Conservation (phyloP, 1,140 invertebrate species). For the Condylostylus longicornis region DNA sequence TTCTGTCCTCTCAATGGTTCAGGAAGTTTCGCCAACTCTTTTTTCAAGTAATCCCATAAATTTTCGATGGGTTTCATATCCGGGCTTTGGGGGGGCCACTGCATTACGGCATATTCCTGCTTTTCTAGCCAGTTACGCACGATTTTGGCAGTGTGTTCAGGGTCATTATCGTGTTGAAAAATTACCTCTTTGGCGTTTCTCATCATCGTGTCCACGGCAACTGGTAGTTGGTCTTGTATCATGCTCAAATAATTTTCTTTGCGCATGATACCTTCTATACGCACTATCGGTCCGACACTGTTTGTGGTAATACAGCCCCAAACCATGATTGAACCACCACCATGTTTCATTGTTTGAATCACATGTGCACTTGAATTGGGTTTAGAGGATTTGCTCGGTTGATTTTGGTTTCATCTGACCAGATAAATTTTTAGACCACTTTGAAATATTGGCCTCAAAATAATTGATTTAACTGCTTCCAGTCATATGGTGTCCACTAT, state of each 20-base stretch:
- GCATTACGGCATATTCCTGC: slow-evolving; percentile 6
- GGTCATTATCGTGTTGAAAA: slow-evolving; percentile 9
- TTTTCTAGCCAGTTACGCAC: slow-evolving; percentile 14
- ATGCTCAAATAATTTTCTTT: slow-evolving; percentile 10
- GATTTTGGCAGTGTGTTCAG: slow-evolving; percentile 19
- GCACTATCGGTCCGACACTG: slow-evolving; percentile 16
- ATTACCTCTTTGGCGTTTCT: slow-evolving; percentile 14
- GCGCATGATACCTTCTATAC: slow-evolving; percentile 14
- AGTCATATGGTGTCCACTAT: no score
- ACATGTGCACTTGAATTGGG: no score
- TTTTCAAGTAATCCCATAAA: slow-evolving; percentile 14
- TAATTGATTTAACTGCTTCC: no score
- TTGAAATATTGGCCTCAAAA: no score
- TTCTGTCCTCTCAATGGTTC: no score
- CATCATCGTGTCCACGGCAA: slow-evolving; percentile 6
- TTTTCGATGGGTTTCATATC: slow-evolving; percentile 13
- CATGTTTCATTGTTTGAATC: slow-evolving; percentile 27
- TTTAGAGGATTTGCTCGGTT: no score
- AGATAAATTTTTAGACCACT: no score
- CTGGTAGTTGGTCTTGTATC: slow-evolving; percentile 10
- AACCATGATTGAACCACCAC: slow-evolving; percentile 22
- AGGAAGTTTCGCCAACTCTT: neutral
- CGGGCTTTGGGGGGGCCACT: slow-evolving; percentile 17
- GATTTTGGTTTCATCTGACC: no score
- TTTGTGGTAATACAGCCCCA: slow-evolving; percentile 21